Conservation (phyloP, 2,888 invertebrate genomes). For the Acleris literana region DNA sequence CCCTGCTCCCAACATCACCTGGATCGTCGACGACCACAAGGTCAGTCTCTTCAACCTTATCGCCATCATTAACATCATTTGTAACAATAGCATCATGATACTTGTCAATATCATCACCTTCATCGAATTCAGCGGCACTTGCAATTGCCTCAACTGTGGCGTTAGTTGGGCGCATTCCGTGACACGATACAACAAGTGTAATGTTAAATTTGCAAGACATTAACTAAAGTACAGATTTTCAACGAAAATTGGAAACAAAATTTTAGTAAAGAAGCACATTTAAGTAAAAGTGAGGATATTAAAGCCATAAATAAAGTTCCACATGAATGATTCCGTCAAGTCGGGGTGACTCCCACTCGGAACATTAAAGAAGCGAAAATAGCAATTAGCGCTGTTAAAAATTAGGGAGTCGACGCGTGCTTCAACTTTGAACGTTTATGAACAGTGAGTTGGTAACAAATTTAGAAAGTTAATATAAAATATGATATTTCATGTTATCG, state of each 20-base stretch:
- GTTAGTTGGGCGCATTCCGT: too few relatives aligned
- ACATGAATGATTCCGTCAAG: background rate
- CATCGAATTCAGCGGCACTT: background rate
- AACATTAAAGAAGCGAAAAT: background rate
- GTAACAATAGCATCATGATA: background rate
- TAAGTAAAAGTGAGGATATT: background rate
- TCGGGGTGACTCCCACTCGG: background rate
- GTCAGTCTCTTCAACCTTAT: conserved; percentile 45
- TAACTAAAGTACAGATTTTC: too few relatives aligned
- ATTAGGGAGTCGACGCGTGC: background rate
- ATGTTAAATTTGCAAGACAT: too few relatives aligned
- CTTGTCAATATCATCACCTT: background rate
- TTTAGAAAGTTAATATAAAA: too few relatives aligned
- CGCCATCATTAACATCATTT: background rate
- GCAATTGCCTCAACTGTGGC: too few relatives aligned
- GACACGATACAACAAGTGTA: too few relatives aligned
- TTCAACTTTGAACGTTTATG: background rate
- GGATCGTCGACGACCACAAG: conserved; percentile 83
- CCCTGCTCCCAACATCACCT: conserved; percentile 85
- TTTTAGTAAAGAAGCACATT: too few relatives aligned
- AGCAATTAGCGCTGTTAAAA: background rate
- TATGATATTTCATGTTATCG: too few relatives aligned
- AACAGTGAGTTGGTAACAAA: background rate
- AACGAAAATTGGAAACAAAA: too few relatives aligned
- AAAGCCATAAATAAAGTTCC: background rate